These are phyloP conservation scores for Galaxias olidus DNA, from an alignment of 2,797 vertebrate species.

Conservation along the genomic window DNA sequence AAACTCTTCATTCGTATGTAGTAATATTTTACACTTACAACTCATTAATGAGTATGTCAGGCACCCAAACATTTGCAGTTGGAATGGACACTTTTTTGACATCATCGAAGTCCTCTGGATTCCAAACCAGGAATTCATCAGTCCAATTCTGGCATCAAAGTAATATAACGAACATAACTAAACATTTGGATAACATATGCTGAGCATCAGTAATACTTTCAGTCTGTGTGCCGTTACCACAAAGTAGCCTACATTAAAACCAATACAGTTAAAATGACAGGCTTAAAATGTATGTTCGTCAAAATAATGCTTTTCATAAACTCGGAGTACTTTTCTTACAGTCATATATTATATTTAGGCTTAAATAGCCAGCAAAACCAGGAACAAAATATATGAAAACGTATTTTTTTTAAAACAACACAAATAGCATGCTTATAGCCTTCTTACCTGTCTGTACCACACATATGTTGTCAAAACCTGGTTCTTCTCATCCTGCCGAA, in stretches of 20 bases:
- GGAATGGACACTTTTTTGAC: slow-evolving; percentile 89
- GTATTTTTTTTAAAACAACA: no score
- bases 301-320: no score
- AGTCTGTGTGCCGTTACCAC: no score
- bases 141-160: slow-evolving; percentile 80
- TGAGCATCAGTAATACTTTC: no score
- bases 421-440: background rate
- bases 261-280: no score
- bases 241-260: no score
- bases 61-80: slow-evolving; percentile 89
- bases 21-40: slow-evolving; percentile 83
- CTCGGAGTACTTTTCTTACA: no score
- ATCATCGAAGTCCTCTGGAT: slow-evolving; percentile 87
- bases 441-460: slow-evolving; percentile 93
- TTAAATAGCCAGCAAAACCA: no score
- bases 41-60: slow-evolving; percentile 97
- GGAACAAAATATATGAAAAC: no score
- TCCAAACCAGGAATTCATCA: slow-evolving; percentile 92
- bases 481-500: slow-evolving; percentile 92
- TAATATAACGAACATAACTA: background rate
- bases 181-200: background rate
- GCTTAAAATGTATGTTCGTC: no score
- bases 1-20: background rate
- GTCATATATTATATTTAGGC: no score
- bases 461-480: slow-evolving; percentile 96